Evolutionary conservation across 2,888 invertebrate genomes (phyloP).

Genomic region (Axea sp.): DNA sequence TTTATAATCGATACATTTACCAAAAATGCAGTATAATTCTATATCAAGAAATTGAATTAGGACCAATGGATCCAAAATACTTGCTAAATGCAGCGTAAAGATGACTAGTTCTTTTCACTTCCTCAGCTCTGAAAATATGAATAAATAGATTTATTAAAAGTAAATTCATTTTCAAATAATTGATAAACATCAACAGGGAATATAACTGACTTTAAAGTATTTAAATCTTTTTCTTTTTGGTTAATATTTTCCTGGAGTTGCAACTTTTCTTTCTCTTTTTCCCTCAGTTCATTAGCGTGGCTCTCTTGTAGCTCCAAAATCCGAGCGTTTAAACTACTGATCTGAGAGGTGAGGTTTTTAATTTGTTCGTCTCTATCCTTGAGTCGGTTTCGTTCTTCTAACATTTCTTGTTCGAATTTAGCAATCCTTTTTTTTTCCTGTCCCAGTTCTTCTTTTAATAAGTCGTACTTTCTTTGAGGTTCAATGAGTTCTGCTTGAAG

Average conservation of each 20-base stretch:
- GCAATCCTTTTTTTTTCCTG: conserved; percentile 68
- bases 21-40: neutral
- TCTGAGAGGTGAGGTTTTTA: conserved; percentile 69
- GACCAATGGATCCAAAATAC: conserved; percentile 71
- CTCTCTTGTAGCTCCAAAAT: conserved; percentile 69
- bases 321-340: conserved; percentile 67
- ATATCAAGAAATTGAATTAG: conserved; percentile 57
- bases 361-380: conserved; percentile 70
- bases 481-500: conserved; percentile 73
- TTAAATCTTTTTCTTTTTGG: conserved; percentile 70
- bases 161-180: no score
- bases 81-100: conserved; percentile 75
- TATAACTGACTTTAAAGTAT: conserved; percentile 68
- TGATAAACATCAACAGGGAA: no score
- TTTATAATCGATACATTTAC: conserved; percentile 8
- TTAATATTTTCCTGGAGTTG: conserved; percentile 67
- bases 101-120: conserved; percentile 73
- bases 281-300: conserved; percentile 68
- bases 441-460: conserved; percentile 71
- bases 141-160: neutral
- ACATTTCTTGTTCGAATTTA: conserved; percentile 69
- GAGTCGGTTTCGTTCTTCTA: conserved; percentile 67
- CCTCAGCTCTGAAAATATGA: conserved; percentile 71
- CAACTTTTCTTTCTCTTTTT: conserved; percentile 69
- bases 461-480: conserved; percentile 72